These are phyloP conservation scores for Bibio marci DNA, from an alignment of 2,888 invertebrate species.

Conservation along the genomic window DNA sequence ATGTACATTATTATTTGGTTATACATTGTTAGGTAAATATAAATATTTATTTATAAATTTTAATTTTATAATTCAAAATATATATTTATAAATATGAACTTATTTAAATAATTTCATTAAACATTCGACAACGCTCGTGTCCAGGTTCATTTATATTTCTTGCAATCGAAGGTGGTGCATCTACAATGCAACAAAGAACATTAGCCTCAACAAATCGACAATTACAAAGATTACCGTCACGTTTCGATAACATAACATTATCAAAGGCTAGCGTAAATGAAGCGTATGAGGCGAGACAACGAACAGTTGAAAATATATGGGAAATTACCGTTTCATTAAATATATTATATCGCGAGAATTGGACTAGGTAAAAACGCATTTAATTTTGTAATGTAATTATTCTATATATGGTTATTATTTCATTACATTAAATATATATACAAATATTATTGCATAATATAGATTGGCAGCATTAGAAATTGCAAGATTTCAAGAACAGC, in stretches of 20 bases:
- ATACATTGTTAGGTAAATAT: constrained; percentile 47
- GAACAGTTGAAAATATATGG: constrained; percentile 79
- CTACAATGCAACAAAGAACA: constrained; percentile 32
- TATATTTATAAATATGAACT: not conserved
- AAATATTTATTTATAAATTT: constrained; percentile 6
- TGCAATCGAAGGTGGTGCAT: constrained; percentile 55
- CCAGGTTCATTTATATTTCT: constrained; percentile 66
- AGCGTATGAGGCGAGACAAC: constrained; percentile 39
- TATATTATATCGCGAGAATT: constrained; percentile 76
- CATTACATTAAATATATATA: not conserved
- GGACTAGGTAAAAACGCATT: constrained; percentile 63
- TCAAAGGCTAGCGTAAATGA: constrained; percentile 24
- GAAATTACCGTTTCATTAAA: constrained; percentile 75
- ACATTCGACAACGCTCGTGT: no score
- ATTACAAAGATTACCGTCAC: constrained; percentile 24
- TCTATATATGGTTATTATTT: not conserved
- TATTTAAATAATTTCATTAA: no score
- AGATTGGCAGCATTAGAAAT: constrained; percentile 31
- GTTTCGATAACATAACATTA: constrained; percentile 20
- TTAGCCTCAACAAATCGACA: constrained; percentile 34
- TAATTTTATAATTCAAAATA: not conserved
- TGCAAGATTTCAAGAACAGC: constrained; percentile 62
- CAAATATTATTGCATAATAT: no score
- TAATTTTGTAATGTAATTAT: constrained; percentile 14
- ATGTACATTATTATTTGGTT: constrained; percentile 63